Base-by-base conservation (phyloP, 2,888 invertebrate species). In the Formica aserva region DNA sequence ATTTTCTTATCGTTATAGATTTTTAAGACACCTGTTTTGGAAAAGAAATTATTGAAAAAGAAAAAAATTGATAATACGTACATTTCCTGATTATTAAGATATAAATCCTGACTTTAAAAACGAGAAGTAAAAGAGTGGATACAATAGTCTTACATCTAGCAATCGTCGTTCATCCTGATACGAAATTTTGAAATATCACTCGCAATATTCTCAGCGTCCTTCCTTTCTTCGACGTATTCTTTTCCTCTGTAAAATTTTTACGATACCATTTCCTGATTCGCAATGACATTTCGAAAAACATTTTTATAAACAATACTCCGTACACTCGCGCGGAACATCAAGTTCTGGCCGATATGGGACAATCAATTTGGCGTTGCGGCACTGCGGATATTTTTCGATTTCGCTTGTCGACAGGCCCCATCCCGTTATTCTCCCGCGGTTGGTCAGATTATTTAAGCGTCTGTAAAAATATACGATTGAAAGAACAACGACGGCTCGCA, bases 301-400 rank as follows among this genome's bases (percentile, higher is more conserved):
- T 69, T 88, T 88, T 87, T 66, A 74, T 81, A 86, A 88, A 86
- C 84, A 82, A 86, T 86, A 84, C 41, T 75, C 48, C 13, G 55
- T 32, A 41, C 29, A n/a, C 26, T 48, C 66, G 75, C n/a, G 35
- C 52, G 52, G 80, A 80, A 69, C 76, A 86, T 67, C 87, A 85
- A 87, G 84, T 71, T 84, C 81, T 76, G 83, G 13, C 63, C 80
- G 86, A 87, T 87, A 76, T 38, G 71, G 82, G 41, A 85, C 86
- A 84, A 89, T 89, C 87, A 88, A 87, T 89, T 89, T 87, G 78
- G 72, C 65, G 41, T 75, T 55, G 75, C 63, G 38, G 48, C 62
- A 63, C 45, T 84, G 77, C 65, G 32, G 48, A 74, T 57, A 22
- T 66, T 65, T 86, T 89, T 87, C 85, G 77, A 87, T 87, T 89